Conservation (phyloP, 2,113 vertebrate species). For the Leucopsar rothschildi region DNA sequence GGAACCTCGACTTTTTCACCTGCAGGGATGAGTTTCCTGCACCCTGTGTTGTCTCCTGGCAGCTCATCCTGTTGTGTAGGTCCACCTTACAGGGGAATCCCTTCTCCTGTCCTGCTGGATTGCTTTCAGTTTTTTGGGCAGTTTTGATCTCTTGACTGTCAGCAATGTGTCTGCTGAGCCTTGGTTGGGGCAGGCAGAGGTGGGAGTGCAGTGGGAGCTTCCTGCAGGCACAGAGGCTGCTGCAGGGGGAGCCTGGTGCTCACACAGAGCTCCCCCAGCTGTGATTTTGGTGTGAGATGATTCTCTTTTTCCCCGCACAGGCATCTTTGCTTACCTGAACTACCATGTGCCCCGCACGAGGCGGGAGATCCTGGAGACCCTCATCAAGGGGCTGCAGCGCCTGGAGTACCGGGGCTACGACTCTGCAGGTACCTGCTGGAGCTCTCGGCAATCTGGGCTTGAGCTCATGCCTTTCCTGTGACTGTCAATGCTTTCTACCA, state of each 20-base stretch:
- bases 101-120: background rate
- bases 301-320: slow-evolving; percentile 47
- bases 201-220: background rate
- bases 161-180: rapidly evolving
- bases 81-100: background rate
- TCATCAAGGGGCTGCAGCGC: slow-evolving; percentile 92
- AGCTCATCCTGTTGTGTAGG: rapidly evolving
- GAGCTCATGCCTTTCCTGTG: rapidly evolving
- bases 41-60: background rate
- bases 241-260: rapidly evolving
- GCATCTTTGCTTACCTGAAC: slow-evolving; percentile 98
- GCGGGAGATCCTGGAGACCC: slow-evolving; percentile 94
- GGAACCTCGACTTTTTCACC: background rate
- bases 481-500: background rate
- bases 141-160: background rate
- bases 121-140: background rate
- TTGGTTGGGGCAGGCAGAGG: background rate
- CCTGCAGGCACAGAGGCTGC: background rate
- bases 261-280: background rate
- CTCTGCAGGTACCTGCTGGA: slow-evolving; percentile 82
- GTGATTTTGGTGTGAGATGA: rapidly evolving
- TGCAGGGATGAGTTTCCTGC: background rate
- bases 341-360: slow-evolving; percentile 95
- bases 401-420: slow-evolving; percentile 98
- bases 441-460: rapidly evolving